Percentiles rank a stretch among this genome's conserved stretches.
Conservation (phyloP, 2,888 invertebrate genomes). For the Steromphala cineraria region DNA sequence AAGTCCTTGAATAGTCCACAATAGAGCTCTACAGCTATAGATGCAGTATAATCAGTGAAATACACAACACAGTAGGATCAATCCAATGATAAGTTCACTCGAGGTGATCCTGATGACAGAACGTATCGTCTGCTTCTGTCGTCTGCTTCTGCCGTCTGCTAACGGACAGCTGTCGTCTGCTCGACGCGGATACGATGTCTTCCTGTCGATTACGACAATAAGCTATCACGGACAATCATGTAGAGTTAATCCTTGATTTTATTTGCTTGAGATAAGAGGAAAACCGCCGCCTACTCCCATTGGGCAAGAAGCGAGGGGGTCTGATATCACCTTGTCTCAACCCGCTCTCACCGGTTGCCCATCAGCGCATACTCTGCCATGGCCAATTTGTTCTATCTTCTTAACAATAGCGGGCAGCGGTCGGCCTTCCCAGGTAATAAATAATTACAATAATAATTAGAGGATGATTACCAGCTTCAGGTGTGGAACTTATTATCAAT, state of each 20-base stretch:
- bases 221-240: neutral
- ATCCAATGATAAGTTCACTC: too few relatives aligned
- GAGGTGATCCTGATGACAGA: too few relatives aligned
- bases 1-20: too few relatives aligned
- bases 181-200: neutral
- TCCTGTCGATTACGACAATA: conserved; percentile 3
- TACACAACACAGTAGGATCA: too few relatives aligned
- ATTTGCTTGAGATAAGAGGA: conserved; percentile 3
- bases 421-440: neutral
- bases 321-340: neutral
- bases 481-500: conserved; percentile 8
- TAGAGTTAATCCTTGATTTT: conserved; percentile 6
- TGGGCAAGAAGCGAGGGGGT: neutral
- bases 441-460: conserved; percentile 10
- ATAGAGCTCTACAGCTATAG: too few relatives aligned
- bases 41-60: too few relatives aligned
- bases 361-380: neutral
- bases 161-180: neutral
- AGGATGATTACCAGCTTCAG: conserved; percentile 3
- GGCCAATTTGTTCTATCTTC: neutral
- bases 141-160: neutral
- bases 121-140: neutral
- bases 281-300: neutral
- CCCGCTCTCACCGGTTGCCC: neutral
- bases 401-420: neutral